Evolutionary conservation across 2,113 vertebrate species (phyloP), one percentile per base, ranked within the genome.

Genomic region (Syngnathus typhle): DNA sequence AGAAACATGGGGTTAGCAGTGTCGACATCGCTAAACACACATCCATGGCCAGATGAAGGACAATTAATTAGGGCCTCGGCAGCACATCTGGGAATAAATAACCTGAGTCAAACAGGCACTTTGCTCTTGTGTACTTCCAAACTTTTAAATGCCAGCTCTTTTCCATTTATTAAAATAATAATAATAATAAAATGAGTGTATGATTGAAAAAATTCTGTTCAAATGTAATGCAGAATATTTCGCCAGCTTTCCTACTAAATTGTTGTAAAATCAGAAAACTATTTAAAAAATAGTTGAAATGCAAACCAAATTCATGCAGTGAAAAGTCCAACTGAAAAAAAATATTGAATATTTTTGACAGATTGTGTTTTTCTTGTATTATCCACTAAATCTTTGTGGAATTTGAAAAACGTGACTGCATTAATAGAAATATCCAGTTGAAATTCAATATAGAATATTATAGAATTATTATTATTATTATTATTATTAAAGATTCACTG

Each of bases 31-130:
- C 77, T 74, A 77, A 83, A 81, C 77, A 81, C 81, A 77, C 72
- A 47, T 76, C 68, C 64, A 39, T 60, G 51, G 71, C 78, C 76
- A 67, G 65, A 46, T 90, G 88, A 90, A 92, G 85, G 91, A 89
- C 88, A 67, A 69, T 68, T 76, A 76, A 73, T 69, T 70, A 61
- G 77, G 72, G 81, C 67, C 85, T 82, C 75, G 44, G 74, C 77
- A 73, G 80, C 89, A 87, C 88, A 87, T 80, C 85, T 90, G 88
- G 89, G 78, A 81, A 82, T 78, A 76, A 75, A 78, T 68, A 77
- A 56, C 78, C 80, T 70, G 11, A 62, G 60, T 43, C 60, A 62
- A 43, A 43, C 39, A 60, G 38, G 7, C 37, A 39, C 37, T 39
- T 39, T n/a, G 51, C 7, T 51, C 49, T 51, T 60, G 58, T 60